Base-by-base conservation (phyloP, 2,888 invertebrate species). In the Watsonalla binaria region DNA sequence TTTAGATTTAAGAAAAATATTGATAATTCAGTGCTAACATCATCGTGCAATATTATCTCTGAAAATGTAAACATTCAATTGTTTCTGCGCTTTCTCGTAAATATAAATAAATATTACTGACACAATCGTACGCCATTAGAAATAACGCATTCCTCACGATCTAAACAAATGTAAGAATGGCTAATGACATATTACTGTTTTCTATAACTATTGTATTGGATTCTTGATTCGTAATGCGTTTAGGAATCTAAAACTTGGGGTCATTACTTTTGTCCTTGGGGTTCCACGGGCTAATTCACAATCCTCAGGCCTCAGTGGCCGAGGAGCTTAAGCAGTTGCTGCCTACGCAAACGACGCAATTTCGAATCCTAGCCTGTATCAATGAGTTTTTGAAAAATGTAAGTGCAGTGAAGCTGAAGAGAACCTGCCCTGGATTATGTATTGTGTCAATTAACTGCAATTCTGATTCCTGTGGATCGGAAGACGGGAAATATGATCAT, bases 91-190 rank as follows among this genome's bases (percentile, higher is more conserved):
- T 73, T 67, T 65, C 66, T 61, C 68, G 72, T 78, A 79, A 78
- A 78, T 78, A 79, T 79, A 80, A 76, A 82, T 80, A 81, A 74
- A 68, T 68, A 70, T 58, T 56, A 60, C 67, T 61, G 54, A 61
- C 54, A 72, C 73, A 75, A 72, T 71, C 67, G 61, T 49, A 53
- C 47, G 51, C 60, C 59, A 67, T 73, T 75, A 80, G 79, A 78
- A 76, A 76, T 63, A 60, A 67, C 61, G 66, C 79, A 80, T 82
- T 72, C 79, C 80, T 48, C 13, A 39, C 14, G 59, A 66, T 72
- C 76, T 77, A 81, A 80, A 80, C 80, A 81, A 76, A 67, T 61
- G 56, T 56, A 68, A 68, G 69, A 59, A 62, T 59, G 54, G 70
- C 66, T 66, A 65, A 72, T 65, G 71, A 68, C 64, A 70, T 63